Evolutionary conservation across 2,113 vertebrate genomes (phyloP).

Genomic region (Paramormyrops kingsleyae): DNA sequence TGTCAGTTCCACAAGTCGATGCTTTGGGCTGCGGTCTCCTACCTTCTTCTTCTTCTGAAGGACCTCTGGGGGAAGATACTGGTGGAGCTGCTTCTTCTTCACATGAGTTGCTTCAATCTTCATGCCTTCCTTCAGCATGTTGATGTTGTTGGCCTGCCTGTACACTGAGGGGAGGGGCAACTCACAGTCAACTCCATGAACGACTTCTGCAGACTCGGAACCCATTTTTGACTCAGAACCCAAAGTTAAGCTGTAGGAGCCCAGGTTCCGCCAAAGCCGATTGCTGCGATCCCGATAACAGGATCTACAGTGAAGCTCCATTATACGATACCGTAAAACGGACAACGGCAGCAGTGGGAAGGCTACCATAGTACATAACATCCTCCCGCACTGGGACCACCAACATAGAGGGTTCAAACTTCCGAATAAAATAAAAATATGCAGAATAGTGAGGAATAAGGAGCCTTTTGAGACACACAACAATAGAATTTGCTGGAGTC

Average conservation of each 20-base stretch:
- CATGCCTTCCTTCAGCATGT: constrained; percentile 91
- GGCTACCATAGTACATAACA: background rate
- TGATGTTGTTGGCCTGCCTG: constrained; percentile 90
- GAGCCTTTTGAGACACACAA: background rate
- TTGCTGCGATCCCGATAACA: background rate
- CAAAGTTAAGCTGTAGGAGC: background rate
- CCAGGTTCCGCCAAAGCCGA: background rate
- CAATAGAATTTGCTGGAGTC: background rate
- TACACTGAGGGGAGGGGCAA: constrained; percentile 66
- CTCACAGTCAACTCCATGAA: background rate
- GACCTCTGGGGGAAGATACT: constrained; percentile 83
- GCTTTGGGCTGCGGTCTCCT: background rate
- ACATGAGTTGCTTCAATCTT: constrained; percentile 93
- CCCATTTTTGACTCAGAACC: background rate
- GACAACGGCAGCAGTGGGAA: background rate
- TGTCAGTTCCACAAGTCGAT: too few species aligned
- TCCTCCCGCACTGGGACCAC: background rate
- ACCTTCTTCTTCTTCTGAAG: constrained; percentile 94
- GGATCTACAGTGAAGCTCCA: background rate
- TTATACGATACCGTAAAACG: background rate
- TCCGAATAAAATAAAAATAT: background rate
- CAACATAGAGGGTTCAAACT: background rate
- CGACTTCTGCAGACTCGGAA: background rate
- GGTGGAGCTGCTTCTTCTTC: constrained; percentile 87
- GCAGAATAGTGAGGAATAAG: background rate